Base-by-base conservation (phyloP, 92 coral and sea anemone species). In the Galaxea fascicularis region DNA sequence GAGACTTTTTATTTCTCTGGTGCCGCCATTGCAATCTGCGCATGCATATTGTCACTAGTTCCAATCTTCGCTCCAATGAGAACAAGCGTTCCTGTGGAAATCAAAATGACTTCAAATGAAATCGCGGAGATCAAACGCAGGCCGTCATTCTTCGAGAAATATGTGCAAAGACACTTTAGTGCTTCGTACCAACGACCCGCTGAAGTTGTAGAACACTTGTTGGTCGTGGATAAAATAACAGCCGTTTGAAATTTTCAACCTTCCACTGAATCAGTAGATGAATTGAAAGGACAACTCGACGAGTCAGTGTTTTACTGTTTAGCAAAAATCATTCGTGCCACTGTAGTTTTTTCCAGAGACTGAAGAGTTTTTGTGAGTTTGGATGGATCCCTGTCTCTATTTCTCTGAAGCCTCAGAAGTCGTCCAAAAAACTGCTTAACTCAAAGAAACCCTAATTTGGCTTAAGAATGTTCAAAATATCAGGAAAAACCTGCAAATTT, bases 1-100 rank as follows among this genome's bases (percentile, higher is more conserved):
- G 87, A 82, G 72, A 80, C 87, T 14, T 82, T 82, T 11, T 82
- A 57, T 30, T 82, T 82, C 72, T 82, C 80, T 17, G 80, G 87
- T 20, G 87, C 79, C 20, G 49, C 73, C 30, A 82, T 82, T 27
- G 87, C 87, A 22, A 20, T 71, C 15, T 82, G 73, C 72, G 28
- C 87, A 25, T 56, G 78, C 76, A 28, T 71, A 8, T 24, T 82
- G 10, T 82, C 79, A 28, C 71, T 82, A 6, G 73, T 82, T 49
- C 87, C 79, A n/a, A 60, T 82, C 28, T 70, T 82, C 13, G 20
- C 80, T 15, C 79, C 87, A n/a, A 72, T 45, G 79, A 72, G 65
- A 68, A 22, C 49, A 30, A 39, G 28, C 5, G 75, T 15, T 3
- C 35, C 24, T 25, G 56, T 17, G 15, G 76, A 68, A 41, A 80